phyloP scores from a whole-genome alignment of 2,797 vertebrate species.

The Pantherophis alleghaniensis region DNA sequence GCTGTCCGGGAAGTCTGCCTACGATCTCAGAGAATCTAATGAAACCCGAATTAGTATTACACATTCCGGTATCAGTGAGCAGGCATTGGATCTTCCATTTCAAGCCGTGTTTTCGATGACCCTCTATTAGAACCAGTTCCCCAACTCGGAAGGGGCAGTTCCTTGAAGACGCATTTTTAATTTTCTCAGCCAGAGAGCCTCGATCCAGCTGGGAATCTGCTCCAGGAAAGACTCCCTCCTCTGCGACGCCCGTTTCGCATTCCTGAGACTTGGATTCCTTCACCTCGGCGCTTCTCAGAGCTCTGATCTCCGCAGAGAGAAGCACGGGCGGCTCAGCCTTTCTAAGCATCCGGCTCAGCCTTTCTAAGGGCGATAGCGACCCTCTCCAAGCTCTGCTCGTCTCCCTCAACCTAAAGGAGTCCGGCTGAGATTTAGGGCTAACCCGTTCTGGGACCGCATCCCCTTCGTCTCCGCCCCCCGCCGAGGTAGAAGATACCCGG shows the following conservation, averaged over 20 bases:
- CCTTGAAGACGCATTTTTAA: background rate
- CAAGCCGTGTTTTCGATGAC: slow-evolving; percentile 53
- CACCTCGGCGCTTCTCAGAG: slow-evolving; percentile 61
- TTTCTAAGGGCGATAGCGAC: slow-evolving; percentile 78
- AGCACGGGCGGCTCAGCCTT: slow-evolving; percentile 58
- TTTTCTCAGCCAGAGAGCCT: background rate
- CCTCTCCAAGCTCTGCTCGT: slow-evolving; percentile 47
- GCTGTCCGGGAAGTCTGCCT: slow-evolving; percentile 72
- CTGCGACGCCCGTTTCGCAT: background rate
- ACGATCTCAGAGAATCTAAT: slow-evolving; percentile 74
- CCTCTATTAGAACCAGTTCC: slow-evolving; percentile 80
- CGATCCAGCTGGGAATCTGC: background rate
- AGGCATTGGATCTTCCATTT: slow-evolving; percentile 79
- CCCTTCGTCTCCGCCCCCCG: no score
- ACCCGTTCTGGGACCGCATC: background rate
- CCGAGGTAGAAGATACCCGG: background rate
- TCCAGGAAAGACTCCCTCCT: background rate
- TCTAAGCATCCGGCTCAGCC: slow-evolving; percentile 73
- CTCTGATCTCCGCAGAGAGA: slow-evolving; percentile 72
- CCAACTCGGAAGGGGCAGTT: slow-evolving; percentile 67
- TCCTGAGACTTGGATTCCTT: slow-evolving; percentile 7
- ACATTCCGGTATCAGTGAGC: slow-evolving; percentile 57
- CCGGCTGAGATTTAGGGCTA: background rate
- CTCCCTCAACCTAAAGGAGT: background rate
- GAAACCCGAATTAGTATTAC: slow-evolving; percentile 73